Evolutionary conservation across 2,888 invertebrate genomes (phyloP).

Genomic region (Lasioglossum lativentre): DNA sequence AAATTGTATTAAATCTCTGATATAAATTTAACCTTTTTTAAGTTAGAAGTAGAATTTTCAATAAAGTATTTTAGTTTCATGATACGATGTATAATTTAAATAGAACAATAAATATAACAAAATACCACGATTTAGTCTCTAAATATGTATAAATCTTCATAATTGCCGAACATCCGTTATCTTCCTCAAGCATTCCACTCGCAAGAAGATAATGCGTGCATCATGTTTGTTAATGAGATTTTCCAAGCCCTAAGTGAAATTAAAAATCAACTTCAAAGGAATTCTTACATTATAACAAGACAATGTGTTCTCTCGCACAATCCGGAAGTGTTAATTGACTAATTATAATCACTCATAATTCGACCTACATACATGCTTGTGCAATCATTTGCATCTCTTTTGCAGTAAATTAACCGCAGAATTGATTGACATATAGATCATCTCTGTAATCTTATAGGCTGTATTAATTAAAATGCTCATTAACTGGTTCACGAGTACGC

Average conservation of each 20-base stretch:
- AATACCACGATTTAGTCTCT: too few relatives aligned
- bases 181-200: not conserved
- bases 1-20: not conserved
- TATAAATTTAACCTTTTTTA: not conserved
- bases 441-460: constrained; percentile 6
- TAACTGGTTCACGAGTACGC: constrained; percentile 8
- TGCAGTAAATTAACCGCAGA: constrained; percentile 22
- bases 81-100: too few relatives aligned
- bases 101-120: too few relatives aligned
- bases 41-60: not conserved
- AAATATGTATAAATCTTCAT: not conserved
- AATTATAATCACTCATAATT: constrained; percentile 33
- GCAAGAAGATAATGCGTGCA: not conserved
- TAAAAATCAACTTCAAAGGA: not conserved
- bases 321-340: constrained; percentile 52
- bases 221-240: not conserved
- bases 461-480: constrained; percentile 30
- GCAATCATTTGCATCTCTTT: not conserved
- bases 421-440: constrained; percentile 37
- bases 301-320: constrained; percentile 7
- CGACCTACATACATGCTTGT: constrained; percentile 41
- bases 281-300: not conserved
- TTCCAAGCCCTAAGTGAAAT: not conserved
- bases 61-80: too few relatives aligned
- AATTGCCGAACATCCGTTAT: not conserved